phyloP scores from a whole-genome alignment of 2,888 invertebrate species.

The Melanophora roralis region DNA sequence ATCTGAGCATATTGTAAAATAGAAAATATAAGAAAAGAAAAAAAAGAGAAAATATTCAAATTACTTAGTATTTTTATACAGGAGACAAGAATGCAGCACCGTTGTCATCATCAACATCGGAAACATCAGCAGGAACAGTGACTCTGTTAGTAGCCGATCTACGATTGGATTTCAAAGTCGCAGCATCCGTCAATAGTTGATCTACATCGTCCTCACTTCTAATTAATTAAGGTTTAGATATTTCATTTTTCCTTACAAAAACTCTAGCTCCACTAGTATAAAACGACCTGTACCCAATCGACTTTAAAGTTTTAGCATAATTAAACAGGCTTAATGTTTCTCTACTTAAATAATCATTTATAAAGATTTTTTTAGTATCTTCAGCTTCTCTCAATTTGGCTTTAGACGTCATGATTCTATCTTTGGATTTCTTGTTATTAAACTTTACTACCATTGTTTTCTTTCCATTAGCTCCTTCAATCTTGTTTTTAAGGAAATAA shows the following conservation, averaged over 20 bases:
- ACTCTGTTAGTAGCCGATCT: too few species aligned
- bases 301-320: slow-evolving; percentile 6
- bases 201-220: slow-evolving; percentile 11
- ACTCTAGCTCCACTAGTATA: not conserved
- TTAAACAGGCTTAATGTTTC: too few species aligned
- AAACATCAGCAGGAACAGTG: too few species aligned
- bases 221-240: not conserved
- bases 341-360: slow-evolving; percentile 1
- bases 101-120: too few species aligned
- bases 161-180: too few species aligned
- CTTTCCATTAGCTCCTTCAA: not conserved
- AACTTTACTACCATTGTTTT: slow-evolving; percentile 20
- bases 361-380: not conserved
- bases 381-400: not conserved
- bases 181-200: not conserved
- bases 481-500: not conserved
- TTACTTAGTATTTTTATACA: too few species aligned
- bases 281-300: not conserved
- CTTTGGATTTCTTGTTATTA: not conserved
- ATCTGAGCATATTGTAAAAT: too few species aligned
- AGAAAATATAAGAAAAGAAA: too few species aligned
- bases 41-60: too few species aligned
- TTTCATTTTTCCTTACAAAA: not conserved
- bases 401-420: not conserved
- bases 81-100: too few species aligned